Percentiles rank a stretch among this genome's conserved stretches.
Conservation (phyloP, 37 sponge, comb jelly and placozoan genomes). For the Diacarnus erythraeanus region DNA sequence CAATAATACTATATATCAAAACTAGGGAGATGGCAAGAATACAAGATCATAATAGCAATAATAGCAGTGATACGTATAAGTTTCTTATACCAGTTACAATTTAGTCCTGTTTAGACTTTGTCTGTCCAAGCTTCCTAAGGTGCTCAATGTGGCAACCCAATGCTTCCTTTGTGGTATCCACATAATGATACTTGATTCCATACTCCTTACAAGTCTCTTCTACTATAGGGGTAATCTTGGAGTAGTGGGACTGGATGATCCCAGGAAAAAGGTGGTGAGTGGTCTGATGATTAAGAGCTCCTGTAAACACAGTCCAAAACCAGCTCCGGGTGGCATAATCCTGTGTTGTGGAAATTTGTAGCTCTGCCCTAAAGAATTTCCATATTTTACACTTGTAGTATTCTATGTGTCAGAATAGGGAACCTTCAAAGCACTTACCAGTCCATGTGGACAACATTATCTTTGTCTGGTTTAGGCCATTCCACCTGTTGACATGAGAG, state of each 20-base stretch:
- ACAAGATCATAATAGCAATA: too few species aligned
- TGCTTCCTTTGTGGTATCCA: constrained; percentile 80
- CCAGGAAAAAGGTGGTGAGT: constrained; percentile 91
- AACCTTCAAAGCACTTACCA: constrained; percentile 60
- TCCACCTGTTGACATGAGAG: constrained; percentile 57
- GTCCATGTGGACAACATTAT: constrained; percentile 79
- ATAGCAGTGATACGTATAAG: too few species aligned
- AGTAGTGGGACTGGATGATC: constrained; percentile 86
- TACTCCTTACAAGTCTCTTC: constrained; percentile 83
- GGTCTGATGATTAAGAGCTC: constrained; percentile 93
- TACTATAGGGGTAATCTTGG: constrained; percentile 84
- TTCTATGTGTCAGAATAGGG: background rate
- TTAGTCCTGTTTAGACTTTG: constrained; percentile 3
- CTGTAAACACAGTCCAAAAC: constrained; percentile 89
- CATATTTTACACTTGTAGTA: background rate
- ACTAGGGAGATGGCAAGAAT: too few species aligned
- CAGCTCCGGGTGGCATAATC: constrained; percentile 91
- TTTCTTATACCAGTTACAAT: background rate
- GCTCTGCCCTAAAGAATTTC: constrained; percentile 70
- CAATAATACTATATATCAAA: too few species aligned
- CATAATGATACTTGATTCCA: constrained; percentile 83
- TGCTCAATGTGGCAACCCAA: constrained; percentile 85
- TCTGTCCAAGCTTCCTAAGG: constrained; percentile 76
- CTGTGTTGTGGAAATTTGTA: constrained; percentile 85
- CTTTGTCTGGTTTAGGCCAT: constrained; percentile 86